phyloP scores from a whole-genome alignment of 2,797 vertebrate species.

The Myripristis murdjan region DNA sequence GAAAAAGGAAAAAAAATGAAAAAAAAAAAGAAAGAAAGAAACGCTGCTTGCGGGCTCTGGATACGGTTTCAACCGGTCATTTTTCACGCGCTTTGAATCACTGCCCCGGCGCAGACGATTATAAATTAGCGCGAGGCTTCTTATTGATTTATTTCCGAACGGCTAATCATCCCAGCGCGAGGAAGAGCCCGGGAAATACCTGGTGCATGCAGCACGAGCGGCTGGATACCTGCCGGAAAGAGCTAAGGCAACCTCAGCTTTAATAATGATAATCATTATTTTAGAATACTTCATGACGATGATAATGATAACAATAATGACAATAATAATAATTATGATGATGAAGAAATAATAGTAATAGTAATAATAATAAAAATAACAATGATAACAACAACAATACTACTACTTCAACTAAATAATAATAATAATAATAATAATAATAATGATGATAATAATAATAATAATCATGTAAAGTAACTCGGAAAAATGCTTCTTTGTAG shows the following conservation, averaged over 20 bases:
- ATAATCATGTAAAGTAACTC: slow-evolving; percentile 15
- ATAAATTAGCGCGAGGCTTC: slow-evolving; percentile 75
- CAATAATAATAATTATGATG: slow-evolving; percentile 29
- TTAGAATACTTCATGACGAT: too few relatives aligned
- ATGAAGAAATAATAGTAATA: slow-evolving; percentile 40
- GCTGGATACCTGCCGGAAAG: slow-evolving; percentile 19
- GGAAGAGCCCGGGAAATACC: slow-evolving; percentile 63
- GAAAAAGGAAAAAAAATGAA: background rate
- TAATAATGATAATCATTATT: slow-evolving; percentile 1
- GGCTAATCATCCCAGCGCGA: slow-evolving; percentile 70
- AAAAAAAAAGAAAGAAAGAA: slow-evolving; percentile 31
- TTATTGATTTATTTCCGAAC: slow-evolving; percentile 81
- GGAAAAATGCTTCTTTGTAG: too few relatives aligned
- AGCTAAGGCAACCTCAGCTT: slow-evolving; percentile 15
- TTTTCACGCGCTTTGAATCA: slow-evolving; percentile 77
- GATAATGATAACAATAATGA: slow-evolving; percentile 20
- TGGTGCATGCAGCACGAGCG: slow-evolving; percentile 33
- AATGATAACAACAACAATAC: background rate
- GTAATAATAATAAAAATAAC: slow-evolving; percentile 9
- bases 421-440: background rate
- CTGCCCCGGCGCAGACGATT: slow-evolving; percentile 66
- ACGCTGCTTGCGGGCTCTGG: slow-evolving; percentile 59
- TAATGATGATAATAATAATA: background rate
- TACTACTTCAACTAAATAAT: background rate
- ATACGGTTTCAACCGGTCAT: slow-evolving; percentile 71